A percentile compares a stretch with the other conserved stretches of the same genome.
Conservation (phyloP, 1,140 invertebrate genomes). For the Alviniconcha marisindica region DNA sequence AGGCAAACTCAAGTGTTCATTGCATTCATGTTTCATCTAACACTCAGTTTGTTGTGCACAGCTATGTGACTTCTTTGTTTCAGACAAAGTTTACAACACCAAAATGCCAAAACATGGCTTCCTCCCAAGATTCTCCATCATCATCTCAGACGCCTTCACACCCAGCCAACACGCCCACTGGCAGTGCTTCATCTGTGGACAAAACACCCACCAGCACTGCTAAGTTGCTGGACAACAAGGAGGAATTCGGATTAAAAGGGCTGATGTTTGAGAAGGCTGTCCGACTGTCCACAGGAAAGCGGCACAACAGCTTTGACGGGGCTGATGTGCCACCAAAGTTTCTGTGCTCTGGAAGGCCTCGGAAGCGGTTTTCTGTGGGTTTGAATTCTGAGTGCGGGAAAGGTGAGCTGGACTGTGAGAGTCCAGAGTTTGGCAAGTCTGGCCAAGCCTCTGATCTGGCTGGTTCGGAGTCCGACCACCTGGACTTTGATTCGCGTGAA, state of each 20-base stretch:
- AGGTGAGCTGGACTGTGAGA: no score
- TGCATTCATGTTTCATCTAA: no score
- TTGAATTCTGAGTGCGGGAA: no score
- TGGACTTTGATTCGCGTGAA: not conserved
- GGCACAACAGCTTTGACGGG: not conserved
- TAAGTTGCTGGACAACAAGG: not conserved
- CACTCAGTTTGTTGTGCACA: not conserved
- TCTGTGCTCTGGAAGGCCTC: not conserved
- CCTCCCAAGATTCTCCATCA: no score
- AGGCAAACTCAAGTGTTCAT: no score
- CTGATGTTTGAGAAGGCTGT: conserved; percentile 25
- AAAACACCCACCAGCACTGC: not conserved
- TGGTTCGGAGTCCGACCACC: not conserved
- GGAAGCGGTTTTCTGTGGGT: not conserved
- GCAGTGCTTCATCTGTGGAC: not conserved
- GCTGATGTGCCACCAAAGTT: conserved; percentile 13
- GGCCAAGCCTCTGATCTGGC: no score
- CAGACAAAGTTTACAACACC: not conserved
- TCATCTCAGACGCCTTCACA: no score
- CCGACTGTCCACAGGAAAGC: conserved; percentile 26
- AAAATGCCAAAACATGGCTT: not conserved
- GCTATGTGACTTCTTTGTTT: not conserved
- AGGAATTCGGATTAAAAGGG: conserved; percentile 10
- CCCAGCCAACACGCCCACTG: not conserved
- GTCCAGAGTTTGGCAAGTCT: no score